Base-by-base conservation (phyloP, 35 echinoderm and acorn worm species). In the Apostichopus japonicus region DNA sequence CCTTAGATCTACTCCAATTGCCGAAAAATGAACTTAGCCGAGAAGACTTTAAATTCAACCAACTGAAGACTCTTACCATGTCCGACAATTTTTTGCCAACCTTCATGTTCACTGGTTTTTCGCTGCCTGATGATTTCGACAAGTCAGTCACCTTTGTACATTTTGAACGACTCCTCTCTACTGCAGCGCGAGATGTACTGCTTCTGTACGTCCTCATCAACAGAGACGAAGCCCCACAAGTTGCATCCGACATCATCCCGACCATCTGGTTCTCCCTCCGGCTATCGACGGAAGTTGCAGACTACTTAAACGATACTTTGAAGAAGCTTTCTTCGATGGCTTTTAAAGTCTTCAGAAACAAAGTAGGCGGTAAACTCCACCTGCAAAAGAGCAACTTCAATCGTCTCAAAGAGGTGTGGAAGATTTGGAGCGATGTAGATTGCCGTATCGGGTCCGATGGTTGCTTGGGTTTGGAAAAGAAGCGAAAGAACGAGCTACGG, bases 171-270 rank as follows among this genome's bases (percentile, higher is more conserved):
- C 53, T 11, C 11, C 16, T 27, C 56, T 56, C 54, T 10, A 87
- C 63, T 21, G 55, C 63, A 24, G 86, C 86, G 21, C 53, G 86
- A 71, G 57, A 87, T 58, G 57, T 87, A 4, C 24, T 87, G 19
- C 19, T 87, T 8, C 56, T 87, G 5, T 87, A 87, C 86, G 65
- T 87, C 86, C 63, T 87, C 53, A 87, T 87, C 6, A 87, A 19
- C 54, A 23, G 57, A 62, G 16, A 23, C 10, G n/a, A 33, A 21
- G 25, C 19, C 14, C 19, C 86, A 5, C 25, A 6, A 8, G 23
- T 25, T 52, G 54, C 44, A n/a, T 71, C 56, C 6, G 57, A 87
- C 4, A 65, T 87, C 5, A 13, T 87, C 56, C 86, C 86, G 17
- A 56, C 57, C 19, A 19, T 87, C 4, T 87, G 86, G 86, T 87